Evolutionary conservation across 2,113 vertebrate genomes (phyloP), one percentile per base, ranked within the genome.

Genomic region (Oreotrochilus melanogaster): DNA sequence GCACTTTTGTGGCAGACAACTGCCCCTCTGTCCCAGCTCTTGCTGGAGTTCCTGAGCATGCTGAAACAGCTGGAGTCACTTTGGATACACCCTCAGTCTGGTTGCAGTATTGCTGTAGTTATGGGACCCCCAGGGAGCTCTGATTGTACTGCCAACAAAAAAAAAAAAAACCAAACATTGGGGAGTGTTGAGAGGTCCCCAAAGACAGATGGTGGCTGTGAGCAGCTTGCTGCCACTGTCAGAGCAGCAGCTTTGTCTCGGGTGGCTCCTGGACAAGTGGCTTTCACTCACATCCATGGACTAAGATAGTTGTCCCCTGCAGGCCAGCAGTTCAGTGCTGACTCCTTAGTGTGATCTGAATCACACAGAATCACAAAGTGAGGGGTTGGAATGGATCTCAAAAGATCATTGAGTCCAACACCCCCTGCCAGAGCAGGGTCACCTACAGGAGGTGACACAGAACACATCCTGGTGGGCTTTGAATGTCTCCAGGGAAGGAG

Each of bases 31-130:
- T 43, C 53, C 4, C 27, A 62, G 70, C 35, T 69, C 22, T 60
- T 67, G 5, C 30, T 74, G n/a, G 16, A 24, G 67, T 64, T 86
- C 15, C 23, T 0, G 0, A 67, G 22, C 6, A 0, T 16, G 30
- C 11, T 8, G 48, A 37, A 54, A 18, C 33, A 56, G 33, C 19
- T 23, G 48, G 28, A 31, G 69, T 50, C 42, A 31, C 35, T 67
- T 8, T 39, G 11, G 21, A 1, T 14, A 18, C 28, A 28, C 11
- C 23, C 17, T 24, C 33, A 2, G 1, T 16, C 19, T 89, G 54
- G 22, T 69, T 45, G 1, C 3, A 58, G 23, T 25, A 6, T 50
- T 2, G 22, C 33, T 75, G 48, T 35, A 47, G 10, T 50, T 86
- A 27, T 30, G 37, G 54, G 42, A 17, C 33, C 22, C 56, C 43